phyloP scores from a whole-genome alignment of 1,140 invertebrate genomes.

The Cataglyphis hispanica region DNA sequence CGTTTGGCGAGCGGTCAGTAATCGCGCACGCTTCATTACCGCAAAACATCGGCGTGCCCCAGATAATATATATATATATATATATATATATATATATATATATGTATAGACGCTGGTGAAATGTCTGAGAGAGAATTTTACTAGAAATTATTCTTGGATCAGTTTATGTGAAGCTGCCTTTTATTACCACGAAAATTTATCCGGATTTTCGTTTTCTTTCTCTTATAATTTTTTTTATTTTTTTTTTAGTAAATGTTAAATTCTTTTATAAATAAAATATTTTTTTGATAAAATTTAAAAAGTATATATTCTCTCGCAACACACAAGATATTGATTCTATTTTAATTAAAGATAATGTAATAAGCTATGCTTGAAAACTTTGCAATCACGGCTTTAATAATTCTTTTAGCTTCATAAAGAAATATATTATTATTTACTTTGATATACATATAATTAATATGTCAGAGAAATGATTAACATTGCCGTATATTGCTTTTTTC shows the following conservation, averaged over 20 bases:
- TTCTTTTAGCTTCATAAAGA: not conserved
- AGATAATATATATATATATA: not conserved
- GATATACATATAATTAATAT: not conserved
- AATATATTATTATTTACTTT: not conserved
- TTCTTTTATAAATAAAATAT: not conserved
- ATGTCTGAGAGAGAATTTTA: not conserved
- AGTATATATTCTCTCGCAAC: not conserved
- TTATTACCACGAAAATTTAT: not conserved
- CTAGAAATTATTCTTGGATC: not conserved
- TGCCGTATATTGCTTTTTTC: not conserved
- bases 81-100: too few relatives aligned
- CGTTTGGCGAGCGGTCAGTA: constrained; percentile 30
- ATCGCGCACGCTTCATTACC: constrained; percentile 21
- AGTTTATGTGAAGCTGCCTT: not conserved
- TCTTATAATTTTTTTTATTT: not conserved
- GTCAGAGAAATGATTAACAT: not conserved
- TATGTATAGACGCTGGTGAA: not conserved
- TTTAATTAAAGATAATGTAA: not conserved
- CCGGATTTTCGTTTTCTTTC: not conserved
- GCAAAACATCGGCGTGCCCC: not conserved
- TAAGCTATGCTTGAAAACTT: not conserved
- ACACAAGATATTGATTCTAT: not conserved
- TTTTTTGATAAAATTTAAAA: not conserved
- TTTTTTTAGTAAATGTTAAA: not conserved
- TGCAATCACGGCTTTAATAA: not conserved